Evolutionary conservation across 1,140 invertebrate species (phyloP), one percentile per base, ranked within the genome.

Genomic region (Telenomus remus): DNA sequence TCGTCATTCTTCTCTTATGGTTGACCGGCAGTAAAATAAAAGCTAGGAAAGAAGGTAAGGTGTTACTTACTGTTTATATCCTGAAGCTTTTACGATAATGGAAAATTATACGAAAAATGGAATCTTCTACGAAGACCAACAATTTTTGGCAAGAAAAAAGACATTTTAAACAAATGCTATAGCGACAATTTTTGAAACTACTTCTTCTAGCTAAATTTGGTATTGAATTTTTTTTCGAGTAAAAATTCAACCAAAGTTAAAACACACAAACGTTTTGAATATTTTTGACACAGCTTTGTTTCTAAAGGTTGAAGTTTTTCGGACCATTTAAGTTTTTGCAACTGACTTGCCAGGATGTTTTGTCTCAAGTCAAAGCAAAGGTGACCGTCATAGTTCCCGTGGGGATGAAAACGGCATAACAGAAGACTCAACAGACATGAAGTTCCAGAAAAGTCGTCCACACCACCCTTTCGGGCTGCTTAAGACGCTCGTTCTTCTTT

Each of bases 321-420:
- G 66, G 68, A 76, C 68, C 66, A 65, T 76, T 76, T 68, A 54
- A 78, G 59, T 73, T 65, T 72, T 70, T 73, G 46, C 60, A 37
- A 78, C 64, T 49, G 55, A 70, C 53, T 73, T 65, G 69, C 69
- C 51, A 60, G 70, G 70, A 73, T 73, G 55, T 34, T 76, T 70
- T 49, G 37, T 56, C 16, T 72, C 69, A 75, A 27, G 51, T 68
- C 44, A 77, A 78, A 82, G 81, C 81, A 79, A 80, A 84, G 72
- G 80, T 82, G 71, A 79, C 79, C 79, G 82, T 81, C 82, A 86
- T 86, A 82, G 80, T 83, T 70, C 85, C 85, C 65, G 43, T 14
- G 85, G 84, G 83, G 81, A 59, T 60, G 60, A 73, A 63, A 64
- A 69, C 11, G 48, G 55, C 44, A 57, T 63, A 57, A 78, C 48